Percentiles rank a stretch among this genome's conserved stretches.
These are phyloP conservation scores for Drosophila peninsularis DNA, from an alignment of 2,888 invertebrate species.

Conservation along the genomic window DNA sequence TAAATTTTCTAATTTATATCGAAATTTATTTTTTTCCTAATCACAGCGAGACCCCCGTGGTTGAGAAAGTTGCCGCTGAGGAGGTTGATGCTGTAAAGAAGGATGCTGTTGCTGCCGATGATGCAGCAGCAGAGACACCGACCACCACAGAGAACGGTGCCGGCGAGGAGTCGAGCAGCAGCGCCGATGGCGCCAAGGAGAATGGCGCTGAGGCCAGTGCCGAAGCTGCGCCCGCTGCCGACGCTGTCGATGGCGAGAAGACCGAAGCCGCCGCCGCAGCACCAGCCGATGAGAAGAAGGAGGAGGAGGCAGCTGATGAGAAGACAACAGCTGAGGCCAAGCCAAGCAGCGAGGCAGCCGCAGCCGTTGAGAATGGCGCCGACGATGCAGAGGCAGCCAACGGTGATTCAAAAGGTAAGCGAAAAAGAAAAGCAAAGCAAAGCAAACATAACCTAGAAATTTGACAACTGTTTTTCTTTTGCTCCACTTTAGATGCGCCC, in stretches of 20 bases:
- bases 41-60: conserved; percentile 83
- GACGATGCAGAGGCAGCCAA: conserved; percentile 77
- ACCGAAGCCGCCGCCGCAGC: conserved; percentile 44
- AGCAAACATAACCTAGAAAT: background rate
- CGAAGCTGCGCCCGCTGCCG: conserved; percentile 58
- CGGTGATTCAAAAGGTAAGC: conserved; percentile 83
- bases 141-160: conserved; percentile 81
- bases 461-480: conserved; percentile 20
- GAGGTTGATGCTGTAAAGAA: conserved; percentile 83
- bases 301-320: no score
- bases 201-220: conserved; percentile 72
- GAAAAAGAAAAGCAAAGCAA: background rate
- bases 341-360: conserved; percentile 69
- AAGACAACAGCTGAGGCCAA: conserved; percentile 61
- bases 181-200: conserved; percentile 72
- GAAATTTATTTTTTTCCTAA: background rate
- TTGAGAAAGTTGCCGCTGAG: conserved; percentile 83
- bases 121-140: conserved; percentile 70
- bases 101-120: conserved; percentile 64
- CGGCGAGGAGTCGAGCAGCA: conserved; percentile 70
- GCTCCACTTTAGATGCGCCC: conserved; percentile 73
- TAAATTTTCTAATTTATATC: background rate
- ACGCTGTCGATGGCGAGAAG: conserved; percentile 59
- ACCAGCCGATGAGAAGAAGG: conserved; percentile 40
- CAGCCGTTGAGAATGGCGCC: conserved; percentile 77